These are phyloP conservation scores for Melanotaenia maccullochi DNA, from an alignment of 2,797 vertebrate genomes.

Conservation along the genomic window DNA sequence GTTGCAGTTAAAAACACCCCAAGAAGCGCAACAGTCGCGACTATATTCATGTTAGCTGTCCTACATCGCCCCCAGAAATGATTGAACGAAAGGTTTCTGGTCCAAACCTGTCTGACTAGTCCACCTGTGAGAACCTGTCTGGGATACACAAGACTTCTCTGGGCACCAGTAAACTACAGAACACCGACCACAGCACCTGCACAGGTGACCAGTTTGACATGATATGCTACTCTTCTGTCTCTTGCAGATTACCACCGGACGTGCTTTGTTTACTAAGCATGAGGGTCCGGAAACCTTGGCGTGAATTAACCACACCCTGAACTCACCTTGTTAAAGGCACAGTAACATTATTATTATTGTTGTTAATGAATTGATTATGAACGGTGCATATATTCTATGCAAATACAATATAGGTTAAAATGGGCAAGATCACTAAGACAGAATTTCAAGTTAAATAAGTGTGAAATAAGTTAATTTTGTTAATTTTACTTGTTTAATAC, in stretches of 20 bases:
- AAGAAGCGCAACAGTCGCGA: conserved; percentile 43
- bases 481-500: too few species aligned
- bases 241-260: background rate
- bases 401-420: too few species aligned
- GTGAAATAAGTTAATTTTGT: too few species aligned
- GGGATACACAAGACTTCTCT: background rate
- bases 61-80: conserved; percentile 58
- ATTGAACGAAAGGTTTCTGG: conserved; percentile 15
- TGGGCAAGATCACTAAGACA: too few species aligned
- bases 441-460: too few species aligned
- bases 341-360: conserved; percentile 9
- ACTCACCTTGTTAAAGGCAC: conserved; percentile 76
- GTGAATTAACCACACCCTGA: conserved; percentile 62
- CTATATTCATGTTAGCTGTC: conserved; percentile 57
- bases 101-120: conserved; percentile 61
- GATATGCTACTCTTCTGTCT: background rate
- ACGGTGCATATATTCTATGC: too few species aligned
- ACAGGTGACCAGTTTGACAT: conserved; percentile 12
- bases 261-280: conserved; percentile 57
- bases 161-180: conserved; percentile 1
- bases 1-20: conserved; percentile 45
- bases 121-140: conserved; percentile 33
- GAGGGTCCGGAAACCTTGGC: conserved; percentile 63
- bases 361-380: too few species aligned
- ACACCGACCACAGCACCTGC: background rate